Percentiles rank a stretch among this genome's conserved stretches.
phyloP scores from a whole-genome alignment of 2,797 vertebrate species.

The Muraenolepis orangiensis region DNA sequence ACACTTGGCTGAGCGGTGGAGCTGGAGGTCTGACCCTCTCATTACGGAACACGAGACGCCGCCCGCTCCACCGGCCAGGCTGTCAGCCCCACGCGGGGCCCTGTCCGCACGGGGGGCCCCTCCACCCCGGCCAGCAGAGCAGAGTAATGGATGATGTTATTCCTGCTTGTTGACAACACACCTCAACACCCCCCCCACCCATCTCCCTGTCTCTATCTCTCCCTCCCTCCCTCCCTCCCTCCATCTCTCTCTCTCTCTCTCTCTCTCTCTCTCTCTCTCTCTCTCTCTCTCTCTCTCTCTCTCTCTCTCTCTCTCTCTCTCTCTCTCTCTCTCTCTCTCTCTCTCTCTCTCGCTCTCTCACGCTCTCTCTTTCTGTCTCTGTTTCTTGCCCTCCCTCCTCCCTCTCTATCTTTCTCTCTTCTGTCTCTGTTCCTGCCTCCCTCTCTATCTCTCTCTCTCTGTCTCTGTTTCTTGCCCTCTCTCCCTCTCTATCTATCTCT shows the following conservation, averaged over 20 bases:
- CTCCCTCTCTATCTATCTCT: too few species aligned
- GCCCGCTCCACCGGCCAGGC: slow-evolving; percentile 52
- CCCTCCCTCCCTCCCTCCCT: not conserved
- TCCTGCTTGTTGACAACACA: slow-evolving; percentile 61
- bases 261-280: slow-evolving; percentile 14
- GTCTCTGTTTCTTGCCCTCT: too few species aligned
- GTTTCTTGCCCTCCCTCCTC: too few species aligned
- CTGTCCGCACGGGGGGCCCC: not conserved
- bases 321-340: slow-evolving; percentile 14
- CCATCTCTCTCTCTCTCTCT: too few species aligned
- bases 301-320: slow-evolving; percentile 1
- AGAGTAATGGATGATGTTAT: slow-evolving; percentile 71
- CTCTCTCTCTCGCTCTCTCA: not conserved
- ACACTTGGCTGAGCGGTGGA: slow-evolving; percentile 56
- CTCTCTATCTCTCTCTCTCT: too few species aligned
- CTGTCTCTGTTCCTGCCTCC: not conserved
- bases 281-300: slow-evolving; percentile 3
- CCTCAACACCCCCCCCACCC: slow-evolving; percentile 41
- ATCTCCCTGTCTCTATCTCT: slow-evolving; percentile 4
- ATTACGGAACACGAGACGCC: slow-evolving; percentile 61
- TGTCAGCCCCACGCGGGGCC: slow-evolving; percentile 40
- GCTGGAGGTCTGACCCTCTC: slow-evolving; percentile 57
- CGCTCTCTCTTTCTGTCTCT: slow-evolving; percentile 2
- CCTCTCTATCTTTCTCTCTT: too few species aligned
- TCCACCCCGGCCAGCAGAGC: slow-evolving; percentile 45